Percentiles rank a stretch among this genome's conserved stretches.
Conservation (phyloP, 2,113 vertebrate genomes). For the Xerus inauris region DNA sequence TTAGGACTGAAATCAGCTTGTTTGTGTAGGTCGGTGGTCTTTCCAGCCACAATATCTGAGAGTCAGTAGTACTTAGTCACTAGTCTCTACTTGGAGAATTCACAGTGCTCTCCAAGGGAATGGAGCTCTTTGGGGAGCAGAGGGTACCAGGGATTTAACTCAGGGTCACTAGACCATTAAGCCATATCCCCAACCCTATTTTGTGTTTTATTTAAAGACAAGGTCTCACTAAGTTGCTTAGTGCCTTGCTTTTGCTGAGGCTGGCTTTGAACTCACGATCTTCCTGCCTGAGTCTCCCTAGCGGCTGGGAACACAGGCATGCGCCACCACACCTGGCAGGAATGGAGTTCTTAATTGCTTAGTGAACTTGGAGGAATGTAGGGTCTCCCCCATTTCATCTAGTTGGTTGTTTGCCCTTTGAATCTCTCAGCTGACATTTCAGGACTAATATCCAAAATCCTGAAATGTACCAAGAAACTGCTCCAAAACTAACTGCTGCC, state of each 20-base stretch:
- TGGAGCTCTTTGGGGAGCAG: too few relatives aligned
- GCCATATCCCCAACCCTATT: too few relatives aligned
- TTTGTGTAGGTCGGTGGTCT: neutral
- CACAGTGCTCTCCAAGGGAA: neutral
- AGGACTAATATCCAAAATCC: neutral
- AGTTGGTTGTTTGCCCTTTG: neutral
- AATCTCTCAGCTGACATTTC: slow-evolving; percentile 27
- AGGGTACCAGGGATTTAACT: too few relatives aligned
- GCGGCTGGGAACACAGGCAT: too few relatives aligned
- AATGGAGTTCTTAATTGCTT: neutral
- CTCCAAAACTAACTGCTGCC: neutral
- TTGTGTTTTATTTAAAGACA: too few relatives aligned
- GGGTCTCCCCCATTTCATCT: neutral
- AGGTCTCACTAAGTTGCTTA: too few relatives aligned
- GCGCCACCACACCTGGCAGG: too few relatives aligned
- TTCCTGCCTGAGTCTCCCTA: too few relatives aligned
- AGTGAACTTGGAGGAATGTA: neutral
- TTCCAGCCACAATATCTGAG: neutral
- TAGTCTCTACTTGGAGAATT: neutral
- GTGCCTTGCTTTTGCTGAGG: too few relatives aligned
- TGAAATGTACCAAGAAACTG: neutral
- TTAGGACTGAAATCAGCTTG: slow-evolving; percentile 13
- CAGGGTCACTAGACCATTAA: too few relatives aligned
- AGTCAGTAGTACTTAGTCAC: neutral
- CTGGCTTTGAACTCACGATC: too few relatives aligned